Base-by-base conservation (phyloP, 2,113 vertebrate species). In the Synodontis membranacea region DNA sequence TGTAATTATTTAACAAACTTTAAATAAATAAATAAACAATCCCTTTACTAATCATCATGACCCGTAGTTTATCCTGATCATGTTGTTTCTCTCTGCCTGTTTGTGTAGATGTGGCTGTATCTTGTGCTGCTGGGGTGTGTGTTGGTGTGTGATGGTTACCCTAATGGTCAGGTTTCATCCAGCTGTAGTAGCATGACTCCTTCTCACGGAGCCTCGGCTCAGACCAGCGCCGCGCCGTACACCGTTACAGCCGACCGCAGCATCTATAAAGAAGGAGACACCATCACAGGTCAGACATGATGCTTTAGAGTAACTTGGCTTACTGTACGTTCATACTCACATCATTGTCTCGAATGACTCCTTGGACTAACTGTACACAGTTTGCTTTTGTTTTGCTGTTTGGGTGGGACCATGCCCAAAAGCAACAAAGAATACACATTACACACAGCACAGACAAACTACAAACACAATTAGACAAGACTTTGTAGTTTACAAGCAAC, bases 281-380 rank as follows among this genome's bases (percentile, higher is more conserved):
- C 75, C 8, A 86, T 95, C 21, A 93, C 6, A 92, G 94, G 94
- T 94, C 82, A 89, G 48, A 52, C 15, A 50, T 9, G 15, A 21
- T 68, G 66, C 6, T 64, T n/a, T 31, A 64, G 7, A 64, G 31
- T 5, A 14, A 64, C 60, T 1, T 14, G n/a, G 3, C 12, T 39
- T 19, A 5, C 7, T 34, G 28, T 64, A 15, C n/a, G 31, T 5
- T 31, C 58, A 60, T 25, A 60, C 8, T 28, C 19, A 56, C 21
- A 56, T 1, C 0, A 58, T 8, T 58, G 21, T 58, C 7, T 58
- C 3, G 54, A 56, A 56, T 28, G 25, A 10, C 58, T 60, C 60
- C 21, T 58, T 1, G 12, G 34, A 31, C 62, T 31, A 5, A 28
- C 2, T 23, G 23, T 58, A 25, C 23, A 23, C 50, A 44, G 3